Evolutionary conservation across 2,888 invertebrate species (phyloP).

Genomic region (Scaptomyza parva): DNA sequence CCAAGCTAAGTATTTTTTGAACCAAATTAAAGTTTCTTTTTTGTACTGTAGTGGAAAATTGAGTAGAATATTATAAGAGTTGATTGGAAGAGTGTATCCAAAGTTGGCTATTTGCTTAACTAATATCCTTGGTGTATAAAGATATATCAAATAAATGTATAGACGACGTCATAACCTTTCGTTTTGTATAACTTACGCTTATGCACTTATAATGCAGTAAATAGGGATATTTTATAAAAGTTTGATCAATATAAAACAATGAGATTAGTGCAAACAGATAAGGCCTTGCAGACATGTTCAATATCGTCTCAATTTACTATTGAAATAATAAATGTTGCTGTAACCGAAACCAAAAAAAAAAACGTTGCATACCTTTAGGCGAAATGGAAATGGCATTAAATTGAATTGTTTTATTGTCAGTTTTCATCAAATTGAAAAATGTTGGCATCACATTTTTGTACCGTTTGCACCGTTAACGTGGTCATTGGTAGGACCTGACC

Average conservation of each 20-base stretch:
- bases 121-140: too few species aligned
- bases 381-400: conserved; percentile 37
- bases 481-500: not conserved
- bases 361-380: conserved; percentile 51
- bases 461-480: conserved; percentile 15
- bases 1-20: not conserved
- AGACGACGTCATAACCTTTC: not conserved
- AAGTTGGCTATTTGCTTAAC: too few species aligned
- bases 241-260: not conserved
- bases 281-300: not conserved
- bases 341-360: conserved; percentile 12
- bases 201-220: not conserved
- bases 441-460: conserved; percentile 43
- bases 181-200: not conserved
- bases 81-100: too few species aligned
- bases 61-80: too few species aligned
- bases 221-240: not conserved
- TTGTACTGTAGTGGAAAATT: too few species aligned
- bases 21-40: not conserved
- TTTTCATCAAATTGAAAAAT: conserved; percentile 66
- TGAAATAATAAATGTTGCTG: not conserved
- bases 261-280: not conserved
- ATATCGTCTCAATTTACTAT: not conserved
- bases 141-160: not conserved
- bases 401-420: conserved; percentile 44